Conservation (phyloP, 2,113 vertebrate species). For the Ornithorhynchus anatinus region DNA sequence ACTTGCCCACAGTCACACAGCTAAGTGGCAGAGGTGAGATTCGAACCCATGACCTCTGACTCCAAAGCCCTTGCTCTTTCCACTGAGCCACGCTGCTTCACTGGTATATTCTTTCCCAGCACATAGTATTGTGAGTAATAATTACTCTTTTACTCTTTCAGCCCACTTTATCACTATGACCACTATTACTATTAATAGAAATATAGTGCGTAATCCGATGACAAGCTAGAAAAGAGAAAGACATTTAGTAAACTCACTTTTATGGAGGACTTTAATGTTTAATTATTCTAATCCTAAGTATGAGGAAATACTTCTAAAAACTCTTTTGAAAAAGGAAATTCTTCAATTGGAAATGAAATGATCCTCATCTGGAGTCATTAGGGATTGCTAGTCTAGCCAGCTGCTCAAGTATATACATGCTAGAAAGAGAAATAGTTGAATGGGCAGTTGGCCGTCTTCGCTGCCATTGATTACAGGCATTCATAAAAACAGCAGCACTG, state of each 20-base stretch:
- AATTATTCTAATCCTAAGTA: slow-evolving; percentile 62
- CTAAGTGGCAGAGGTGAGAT: too few relatives aligned
- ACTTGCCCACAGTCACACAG: too few relatives aligned
- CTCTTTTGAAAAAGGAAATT: slow-evolving; percentile 61
- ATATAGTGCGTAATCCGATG: too few relatives aligned
- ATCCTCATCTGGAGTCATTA: slow-evolving; percentile 65
- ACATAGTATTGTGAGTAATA: too few relatives aligned
- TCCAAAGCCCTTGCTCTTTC: too few relatives aligned
- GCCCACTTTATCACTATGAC: too few relatives aligned
- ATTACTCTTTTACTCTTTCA: too few relatives aligned
- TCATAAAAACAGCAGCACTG: slow-evolving; percentile 73
- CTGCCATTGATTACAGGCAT: slow-evolving; percentile 74
- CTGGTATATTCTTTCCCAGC: too few relatives aligned
- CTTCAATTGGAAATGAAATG: slow-evolving; percentile 45
- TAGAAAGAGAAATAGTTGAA: slow-evolving; percentile 68
- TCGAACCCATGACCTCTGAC: too few relatives aligned
- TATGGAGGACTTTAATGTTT: slow-evolving; percentile 66
- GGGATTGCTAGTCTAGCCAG: slow-evolving; percentile 58
- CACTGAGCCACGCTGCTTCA: too few relatives aligned
- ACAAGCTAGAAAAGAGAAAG: slow-evolving; percentile 58
- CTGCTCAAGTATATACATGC: slow-evolving; percentile 57
- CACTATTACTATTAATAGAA: too few relatives aligned
- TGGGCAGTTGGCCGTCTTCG: slow-evolving; percentile 78
- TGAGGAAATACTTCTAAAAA: slow-evolving; percentile 67
- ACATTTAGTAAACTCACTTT: slow-evolving; percentile 57